Conservation (phyloP, 1,140 invertebrate species). For the Drosophila sechellia region DNA sequence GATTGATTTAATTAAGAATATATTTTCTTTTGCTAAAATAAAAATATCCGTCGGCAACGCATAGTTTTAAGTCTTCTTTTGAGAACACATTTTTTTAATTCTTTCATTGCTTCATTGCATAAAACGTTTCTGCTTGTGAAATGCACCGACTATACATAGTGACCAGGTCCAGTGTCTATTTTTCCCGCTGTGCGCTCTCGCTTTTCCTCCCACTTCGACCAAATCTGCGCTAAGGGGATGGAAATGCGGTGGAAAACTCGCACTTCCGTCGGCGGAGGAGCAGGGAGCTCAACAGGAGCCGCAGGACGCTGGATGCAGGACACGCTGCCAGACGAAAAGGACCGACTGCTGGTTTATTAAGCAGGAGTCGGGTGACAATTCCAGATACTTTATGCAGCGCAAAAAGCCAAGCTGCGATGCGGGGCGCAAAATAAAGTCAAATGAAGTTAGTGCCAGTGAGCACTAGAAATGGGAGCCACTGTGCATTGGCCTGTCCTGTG, state of each 20-base stretch:
- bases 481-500: slow-evolving; percentile 54
- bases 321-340: not conserved
- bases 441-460: slow-evolving; percentile 19
- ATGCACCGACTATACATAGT: not conserved
- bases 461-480: slow-evolving; percentile 11
- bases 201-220: not conserved
- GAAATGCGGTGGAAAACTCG: slow-evolving; percentile 6
- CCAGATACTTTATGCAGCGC: slow-evolving; percentile 8
- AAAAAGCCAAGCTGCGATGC: not conserved
- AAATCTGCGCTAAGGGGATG: slow-evolving; percentile 7
- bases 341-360: slow-evolving; percentile 35
- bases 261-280: slow-evolving; percentile 1
- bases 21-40: too few relatives aligned
- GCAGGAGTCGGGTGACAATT: slow-evolving; percentile 33
- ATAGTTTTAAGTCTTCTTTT: too few relatives aligned
- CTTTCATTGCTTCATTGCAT: too few relatives aligned
- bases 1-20: too few relatives aligned
- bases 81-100: too few relatives aligned
- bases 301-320: slow-evolving; percentile 37
- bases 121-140: too few relatives aligned
- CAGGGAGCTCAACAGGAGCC: slow-evolving; percentile 22
- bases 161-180: slow-evolving; percentile 4
- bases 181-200: not conserved
- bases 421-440: not conserved
- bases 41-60: too few relatives aligned